phyloP scores from a whole-genome alignment of 2,113 vertebrate species.

The Thomomys bottae region DNA sequence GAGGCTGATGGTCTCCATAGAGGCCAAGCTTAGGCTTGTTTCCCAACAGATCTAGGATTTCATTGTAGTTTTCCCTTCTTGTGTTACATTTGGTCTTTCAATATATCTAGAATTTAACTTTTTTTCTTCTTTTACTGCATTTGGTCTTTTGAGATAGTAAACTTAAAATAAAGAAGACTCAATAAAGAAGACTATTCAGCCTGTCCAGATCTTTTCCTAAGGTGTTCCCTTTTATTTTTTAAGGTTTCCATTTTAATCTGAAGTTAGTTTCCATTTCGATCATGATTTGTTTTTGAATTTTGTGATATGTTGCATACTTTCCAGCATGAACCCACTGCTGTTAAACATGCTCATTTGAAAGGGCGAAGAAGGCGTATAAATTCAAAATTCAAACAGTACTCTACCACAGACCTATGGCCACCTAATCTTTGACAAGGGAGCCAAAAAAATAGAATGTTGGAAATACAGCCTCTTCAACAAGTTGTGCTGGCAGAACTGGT shows the following conservation, averaged over 20 bases:
- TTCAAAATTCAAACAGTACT: background rate
- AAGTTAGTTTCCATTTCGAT: constrained; percentile 29
- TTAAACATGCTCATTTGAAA: background rate
- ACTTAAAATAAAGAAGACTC: constrained; percentile 55
- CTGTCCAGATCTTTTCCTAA: background rate
- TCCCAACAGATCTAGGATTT: background rate
- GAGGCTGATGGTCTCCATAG: background rate
- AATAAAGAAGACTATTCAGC: background rate
- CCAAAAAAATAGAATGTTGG: too few relatives aligned
- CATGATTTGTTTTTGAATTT: constrained; percentile 68
- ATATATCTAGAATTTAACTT: too few relatives aligned
- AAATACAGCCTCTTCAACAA: too few relatives aligned
- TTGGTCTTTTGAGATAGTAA: constrained; percentile 13
- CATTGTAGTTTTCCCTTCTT: constrained; percentile 38
- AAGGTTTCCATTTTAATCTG: background rate
- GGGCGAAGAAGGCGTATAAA: background rate
- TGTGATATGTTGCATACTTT: constrained; percentile 46
- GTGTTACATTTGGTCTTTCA: constrained; percentile 45
- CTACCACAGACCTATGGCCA: too few relatives aligned
- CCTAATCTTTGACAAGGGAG: too few relatives aligned
- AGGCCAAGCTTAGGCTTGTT: background rate
- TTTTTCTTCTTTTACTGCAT: too few relatives aligned
- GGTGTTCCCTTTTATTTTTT: too few relatives aligned
- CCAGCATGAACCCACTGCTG: constrained; percentile 48
- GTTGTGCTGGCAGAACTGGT: too few relatives aligned